A percentile compares a stretch with the other conserved stretches of the same genome.
Conservation (phyloP, 2,113 vertebrate species). For the Lagenorhynchus albirostris region DNA sequence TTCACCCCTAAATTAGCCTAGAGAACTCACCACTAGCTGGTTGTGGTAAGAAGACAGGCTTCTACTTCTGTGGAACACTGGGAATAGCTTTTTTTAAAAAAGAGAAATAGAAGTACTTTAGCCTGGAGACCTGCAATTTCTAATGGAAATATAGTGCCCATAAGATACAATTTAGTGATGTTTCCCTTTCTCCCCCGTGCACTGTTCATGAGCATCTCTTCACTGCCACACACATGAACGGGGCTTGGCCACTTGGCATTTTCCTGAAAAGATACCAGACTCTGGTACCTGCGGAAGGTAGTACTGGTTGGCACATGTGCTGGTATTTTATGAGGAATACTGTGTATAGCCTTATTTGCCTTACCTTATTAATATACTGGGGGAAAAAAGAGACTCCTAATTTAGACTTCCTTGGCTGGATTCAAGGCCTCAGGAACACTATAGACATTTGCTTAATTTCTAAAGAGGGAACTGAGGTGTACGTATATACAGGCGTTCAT, state of each 20-base stretch:
- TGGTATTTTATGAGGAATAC: neutral
- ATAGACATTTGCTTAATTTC: constrained; percentile 13
- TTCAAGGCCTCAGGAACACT: neutral
- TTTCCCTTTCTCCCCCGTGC: neutral
- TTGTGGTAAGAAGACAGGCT: neutral
- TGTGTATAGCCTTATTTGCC: neutral
- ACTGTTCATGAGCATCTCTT: neutral
- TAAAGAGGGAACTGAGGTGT: neutral
- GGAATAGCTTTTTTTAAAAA: neutral
- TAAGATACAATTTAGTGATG: neutral
- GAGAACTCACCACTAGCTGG: neutral
- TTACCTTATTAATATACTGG: neutral
- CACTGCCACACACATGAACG: neutral
- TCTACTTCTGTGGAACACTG: neutral
- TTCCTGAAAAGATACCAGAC: neutral
- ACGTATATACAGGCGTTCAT: neutral
- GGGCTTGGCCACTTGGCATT: neutral
- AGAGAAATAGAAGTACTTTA: neutral
- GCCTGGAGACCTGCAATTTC: neutral
- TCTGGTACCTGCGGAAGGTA: neutral
- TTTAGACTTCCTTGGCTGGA: neutral
- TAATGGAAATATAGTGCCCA: neutral
- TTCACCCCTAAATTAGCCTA: neutral
- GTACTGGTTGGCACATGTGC: neutral
- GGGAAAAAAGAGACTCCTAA: neutral